These are phyloP conservation scores for Brachionichthys hirsutus DNA, from an alignment of 2,113 vertebrate genomes.

Conservation along the genomic window DNA sequence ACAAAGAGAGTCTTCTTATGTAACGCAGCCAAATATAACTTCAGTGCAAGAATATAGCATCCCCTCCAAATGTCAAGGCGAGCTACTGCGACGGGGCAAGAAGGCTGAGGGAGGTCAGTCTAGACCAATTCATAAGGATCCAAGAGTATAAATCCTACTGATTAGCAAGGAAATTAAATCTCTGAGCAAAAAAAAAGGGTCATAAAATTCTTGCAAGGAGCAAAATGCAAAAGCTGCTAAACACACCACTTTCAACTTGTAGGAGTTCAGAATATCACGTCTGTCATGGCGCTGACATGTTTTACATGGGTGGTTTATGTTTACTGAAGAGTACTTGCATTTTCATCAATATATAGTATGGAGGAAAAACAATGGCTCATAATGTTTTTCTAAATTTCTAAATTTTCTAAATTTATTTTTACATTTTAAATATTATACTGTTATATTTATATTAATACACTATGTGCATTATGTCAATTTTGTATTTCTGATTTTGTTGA, in stretches of 20 bases:
- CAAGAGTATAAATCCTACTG: constrained; percentile 35
- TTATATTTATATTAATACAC: no score
- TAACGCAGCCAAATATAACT: constrained; percentile 45
- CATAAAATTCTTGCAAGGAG: constrained; percentile 13
- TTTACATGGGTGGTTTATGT: no score
- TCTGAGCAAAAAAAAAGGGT: constrained; percentile 6
- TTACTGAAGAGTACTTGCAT: no score
- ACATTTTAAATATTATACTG: no score
- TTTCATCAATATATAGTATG: no score
- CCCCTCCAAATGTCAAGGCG: constrained; percentile 33
- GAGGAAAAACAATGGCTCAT: no score
- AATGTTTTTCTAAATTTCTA: no score
- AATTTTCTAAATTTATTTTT: no score
- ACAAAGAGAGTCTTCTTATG: constrained; percentile 46
- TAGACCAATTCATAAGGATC: constrained; percentile 44
- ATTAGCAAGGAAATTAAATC: constrained; percentile 35
- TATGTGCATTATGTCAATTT: no score
- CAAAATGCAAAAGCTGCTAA: constrained; percentile 8
- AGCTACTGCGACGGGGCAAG: constrained; percentile 16
- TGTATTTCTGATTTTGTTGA: no score
- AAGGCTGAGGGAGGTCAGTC: constrained; percentile 36
- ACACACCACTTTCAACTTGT: not conserved
- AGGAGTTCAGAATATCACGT: not conserved
- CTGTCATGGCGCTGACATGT: no score
- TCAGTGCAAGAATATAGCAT: constrained; percentile 28